Percentiles rank a stretch among this genome's conserved stretches.
Conservation (phyloP, 2,113 vertebrate species). For the Notechis scutatus region DNA sequence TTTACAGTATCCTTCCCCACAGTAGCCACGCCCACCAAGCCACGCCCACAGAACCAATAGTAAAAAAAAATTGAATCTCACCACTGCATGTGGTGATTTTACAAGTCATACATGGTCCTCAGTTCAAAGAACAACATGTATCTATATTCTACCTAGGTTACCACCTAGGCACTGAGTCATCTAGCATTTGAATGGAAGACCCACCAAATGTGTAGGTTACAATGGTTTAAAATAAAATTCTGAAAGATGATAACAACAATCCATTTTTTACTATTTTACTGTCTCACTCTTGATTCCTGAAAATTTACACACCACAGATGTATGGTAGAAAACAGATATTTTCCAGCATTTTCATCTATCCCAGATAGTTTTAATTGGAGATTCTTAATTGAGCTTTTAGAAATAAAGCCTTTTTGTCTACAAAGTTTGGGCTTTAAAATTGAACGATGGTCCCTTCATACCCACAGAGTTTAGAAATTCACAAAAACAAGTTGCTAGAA, state of each 20-base stretch:
- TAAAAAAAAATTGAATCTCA: too few relatives aligned
- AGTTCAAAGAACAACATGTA: not conserved
- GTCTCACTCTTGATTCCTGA: not conserved
- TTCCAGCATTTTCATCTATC: not conserved
- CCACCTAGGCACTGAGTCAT: not conserved
- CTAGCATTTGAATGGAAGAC: not conserved
- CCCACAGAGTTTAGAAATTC: not conserved
- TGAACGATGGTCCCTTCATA: not conserved
- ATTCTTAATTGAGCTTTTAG: not conserved
- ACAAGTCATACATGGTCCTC: not conserved
- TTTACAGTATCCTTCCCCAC: too few relatives aligned
- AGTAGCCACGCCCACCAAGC: too few relatives aligned
- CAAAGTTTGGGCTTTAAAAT: not conserved
- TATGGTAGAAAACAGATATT: not conserved
- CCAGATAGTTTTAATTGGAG: not conserved
- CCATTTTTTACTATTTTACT: not conserved
- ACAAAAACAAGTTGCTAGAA: not conserved
- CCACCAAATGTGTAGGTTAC: not conserved
- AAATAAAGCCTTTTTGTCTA: not conserved
- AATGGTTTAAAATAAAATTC: not conserved
- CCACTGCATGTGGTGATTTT: not conserved
- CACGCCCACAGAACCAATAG: too few relatives aligned
- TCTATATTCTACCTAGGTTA: not conserved
- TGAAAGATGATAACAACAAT: not conserved
- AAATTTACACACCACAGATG: not conserved